Evolutionary conservation across 2,888 invertebrate species (phyloP).

Genomic region (Heliconius ethilla): DNA sequence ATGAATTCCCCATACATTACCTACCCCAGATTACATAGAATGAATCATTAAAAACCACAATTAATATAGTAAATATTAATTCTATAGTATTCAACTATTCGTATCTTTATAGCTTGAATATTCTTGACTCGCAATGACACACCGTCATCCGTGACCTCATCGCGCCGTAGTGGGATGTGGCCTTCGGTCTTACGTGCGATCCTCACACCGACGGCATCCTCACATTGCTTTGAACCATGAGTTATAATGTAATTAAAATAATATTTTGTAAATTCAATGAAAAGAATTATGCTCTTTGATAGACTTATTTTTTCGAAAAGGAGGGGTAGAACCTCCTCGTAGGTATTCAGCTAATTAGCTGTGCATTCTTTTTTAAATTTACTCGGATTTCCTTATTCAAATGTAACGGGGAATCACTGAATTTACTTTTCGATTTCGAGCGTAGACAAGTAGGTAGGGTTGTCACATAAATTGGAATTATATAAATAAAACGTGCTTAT

Average conservation of each 20-base stretch:
- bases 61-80: not conserved
- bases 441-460: not conserved
- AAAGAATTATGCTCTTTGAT: not conserved
- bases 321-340: too few species aligned
- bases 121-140: slow-evolving; percentile 30
- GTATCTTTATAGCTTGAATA: slow-evolving; percentile 9
- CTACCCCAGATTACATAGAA: not conserved
- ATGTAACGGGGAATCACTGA: not conserved
- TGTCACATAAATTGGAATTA: not conserved
- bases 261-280: not conserved
- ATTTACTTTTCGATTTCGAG: not conserved
- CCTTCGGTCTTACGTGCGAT: slow-evolving; percentile 24
- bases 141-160: slow-evolving; percentile 41
- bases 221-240: not conserved
- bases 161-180: slow-evolving; percentile 36
- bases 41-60: not conserved
- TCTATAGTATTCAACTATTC: not conserved
- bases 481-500: too few species aligned
- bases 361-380: not conserved
- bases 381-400: not conserved
- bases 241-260: not conserved
- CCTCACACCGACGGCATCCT: not conserved
- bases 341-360: not conserved
- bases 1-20: not conserved
- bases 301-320: too few species aligned